phyloP scores from a whole-genome alignment of 2,888 invertebrate genomes.

The Philereme vetulata region DNA sequence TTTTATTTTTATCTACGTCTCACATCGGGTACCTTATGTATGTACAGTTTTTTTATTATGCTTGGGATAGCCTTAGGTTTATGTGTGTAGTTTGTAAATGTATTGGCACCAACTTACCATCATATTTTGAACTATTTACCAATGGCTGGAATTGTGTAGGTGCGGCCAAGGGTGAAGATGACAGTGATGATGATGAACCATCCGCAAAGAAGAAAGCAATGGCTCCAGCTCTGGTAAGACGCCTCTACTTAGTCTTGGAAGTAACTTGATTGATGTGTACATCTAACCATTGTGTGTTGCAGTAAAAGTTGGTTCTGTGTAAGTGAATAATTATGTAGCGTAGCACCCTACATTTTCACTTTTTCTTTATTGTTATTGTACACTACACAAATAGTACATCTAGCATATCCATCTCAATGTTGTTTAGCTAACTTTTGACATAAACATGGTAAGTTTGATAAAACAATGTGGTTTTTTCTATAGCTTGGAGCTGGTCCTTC shows the following conservation, averaged over 20 bases:
- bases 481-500: constrained; percentile 84
- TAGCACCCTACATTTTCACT: not conserved
- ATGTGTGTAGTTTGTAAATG: constrained; percentile 62
- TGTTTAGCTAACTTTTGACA: no score
- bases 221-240: constrained; percentile 80
- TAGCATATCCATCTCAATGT: no score
- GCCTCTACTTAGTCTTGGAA: constrained; percentile 6
- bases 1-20: constrained; percentile 48
- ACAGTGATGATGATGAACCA: constrained; percentile 94
- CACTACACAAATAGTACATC: no score
- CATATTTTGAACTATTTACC: constrained; percentile 16
- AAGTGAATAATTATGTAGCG: constrained; percentile 9
- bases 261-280: not conserved
- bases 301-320: constrained; percentile 20
- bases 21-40: constrained; percentile 70
- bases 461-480: constrained; percentile 12
- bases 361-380: no score
- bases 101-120: constrained; percentile 16
- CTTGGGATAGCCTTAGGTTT: constrained; percentile 63
- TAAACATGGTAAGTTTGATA: not conserved
- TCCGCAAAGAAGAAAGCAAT: constrained; percentile 88
- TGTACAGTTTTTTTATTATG: constrained; percentile 68
- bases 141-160: constrained; percentile 62
- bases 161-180: constrained; percentile 89
- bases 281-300: constrained; percentile 30